Evolutionary conservation across 2,113 vertebrate genomes (phyloP), one percentile per base, ranked within the genome.

Genomic region (Mormoops blainvillei): DNA sequence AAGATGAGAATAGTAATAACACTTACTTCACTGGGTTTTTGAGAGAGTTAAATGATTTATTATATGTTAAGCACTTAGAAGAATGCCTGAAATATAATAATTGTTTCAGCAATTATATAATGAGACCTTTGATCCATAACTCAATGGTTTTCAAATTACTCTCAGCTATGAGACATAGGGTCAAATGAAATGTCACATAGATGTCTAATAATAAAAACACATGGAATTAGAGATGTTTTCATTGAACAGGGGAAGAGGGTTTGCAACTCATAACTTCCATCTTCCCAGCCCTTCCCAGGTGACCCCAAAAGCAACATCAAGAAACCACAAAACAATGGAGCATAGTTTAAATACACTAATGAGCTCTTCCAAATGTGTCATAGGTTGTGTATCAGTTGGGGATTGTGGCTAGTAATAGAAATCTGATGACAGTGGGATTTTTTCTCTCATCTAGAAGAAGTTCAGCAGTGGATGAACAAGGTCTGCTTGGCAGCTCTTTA

Each of bases 31-130:
- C 28, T 71, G 31, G 2, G 3, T 54, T 92, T 50, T 7, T 92
- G 54, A 89, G 38, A 83, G 14, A 43, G 36, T 58, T 58, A 86
- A 89, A 48, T 68, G 10, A 87, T 78, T 91, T 95, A 86, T 96
- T 85, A 31, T 71, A 58, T 54, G 28, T 31, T 67, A 87, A 84
- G 22, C 56, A 83, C 56, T 87, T 78, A 78, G 87, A 83, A 86
- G 19, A 82, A 86, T 71, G 13, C n/a, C 70, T 93, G 48, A 83
- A 82, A 68, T 13, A 81, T 0, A 36, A n/a, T 63, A 50, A 43
- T 73, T 90, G 76, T 95, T 95, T 95, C 92, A 91, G 28, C 89
- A 92, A 94, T 94, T 93, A 78, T 61, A 70, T 36, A 19, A 88
- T n/a, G 38, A 76, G n/a, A 77, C 94, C 31, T 61, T 93, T 65